Evolutionary conservation across 2,797 vertebrate species (phyloP).

Genomic region (Falco naumanni): DNA sequence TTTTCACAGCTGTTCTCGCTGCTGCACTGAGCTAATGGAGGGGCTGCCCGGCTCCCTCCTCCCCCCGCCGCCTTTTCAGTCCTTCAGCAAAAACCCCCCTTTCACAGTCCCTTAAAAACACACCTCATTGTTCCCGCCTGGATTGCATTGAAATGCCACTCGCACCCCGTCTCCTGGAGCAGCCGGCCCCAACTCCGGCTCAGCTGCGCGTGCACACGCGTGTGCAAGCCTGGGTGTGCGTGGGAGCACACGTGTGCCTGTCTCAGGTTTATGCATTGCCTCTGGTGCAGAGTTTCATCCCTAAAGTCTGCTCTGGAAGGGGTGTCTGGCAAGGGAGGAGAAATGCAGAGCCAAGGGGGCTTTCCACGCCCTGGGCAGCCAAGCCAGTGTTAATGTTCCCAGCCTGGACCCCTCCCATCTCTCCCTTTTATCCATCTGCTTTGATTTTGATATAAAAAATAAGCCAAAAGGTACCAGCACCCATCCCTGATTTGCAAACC

Average conservation of each 20-base stretch:
- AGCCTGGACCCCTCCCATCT: accelerated
- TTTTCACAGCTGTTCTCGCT: slow-evolving; percentile 92
- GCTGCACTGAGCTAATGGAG: slow-evolving; percentile 89
- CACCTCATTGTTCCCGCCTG: slow-evolving; percentile 85
- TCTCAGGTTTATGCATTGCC: accelerated
- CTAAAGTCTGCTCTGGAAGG: neutral
- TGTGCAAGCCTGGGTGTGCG: neutral
- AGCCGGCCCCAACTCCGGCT: neutral
- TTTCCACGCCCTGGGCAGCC: accelerated
- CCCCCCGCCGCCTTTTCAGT: slow-evolving; percentile 78
- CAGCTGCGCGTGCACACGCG: neutral
- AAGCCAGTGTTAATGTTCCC: neutral
- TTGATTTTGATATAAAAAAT: neutral
- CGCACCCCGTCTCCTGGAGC: slow-evolving; percentile 71
- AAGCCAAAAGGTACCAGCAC: accelerated
- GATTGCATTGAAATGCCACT: slow-evolving; percentile 81
- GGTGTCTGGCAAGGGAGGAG: accelerated
- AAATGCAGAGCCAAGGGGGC: accelerated
- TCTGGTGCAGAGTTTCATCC: accelerated
- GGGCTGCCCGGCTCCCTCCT: slow-evolving; percentile 73
- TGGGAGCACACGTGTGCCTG: neutral
- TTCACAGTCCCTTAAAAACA: slow-evolving; percentile 87
- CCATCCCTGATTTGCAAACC: no score
- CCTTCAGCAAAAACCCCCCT: slow-evolving; percentile 79
- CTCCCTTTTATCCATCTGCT: neutral